phyloP scores from a whole-genome alignment of 2,888 invertebrate species.

The Rhingia rostrata region DNA sequence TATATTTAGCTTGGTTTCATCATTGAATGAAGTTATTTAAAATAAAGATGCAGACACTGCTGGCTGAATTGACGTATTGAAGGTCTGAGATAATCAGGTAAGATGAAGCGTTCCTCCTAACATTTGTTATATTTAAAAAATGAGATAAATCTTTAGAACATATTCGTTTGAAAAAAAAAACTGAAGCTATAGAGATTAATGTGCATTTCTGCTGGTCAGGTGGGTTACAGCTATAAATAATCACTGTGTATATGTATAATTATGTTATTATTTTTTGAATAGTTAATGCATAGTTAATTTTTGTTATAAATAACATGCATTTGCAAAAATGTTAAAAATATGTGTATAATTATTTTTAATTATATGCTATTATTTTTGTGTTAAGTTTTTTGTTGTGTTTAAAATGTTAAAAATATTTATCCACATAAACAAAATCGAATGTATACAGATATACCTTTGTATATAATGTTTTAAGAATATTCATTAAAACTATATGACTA shows the following conservation, averaged over 20 bases:
- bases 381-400: too few species aligned
- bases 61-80: conserved; percentile 47
- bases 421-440: too few species aligned
- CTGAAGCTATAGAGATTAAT: conserved; percentile 36
- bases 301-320: not conserved
- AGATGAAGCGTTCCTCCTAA: conserved; percentile 27
- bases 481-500: too few species aligned
- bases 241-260: not conserved
- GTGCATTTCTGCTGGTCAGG: conserved; percentile 49
- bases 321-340: too few species aligned
- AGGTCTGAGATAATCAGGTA: conserved; percentile 46
- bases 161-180: conserved; percentile 17
- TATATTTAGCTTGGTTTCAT: conserved; percentile 31
- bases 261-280: conserved; percentile 22
- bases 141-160: conserved; percentile 36
- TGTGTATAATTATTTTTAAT: too few species aligned
- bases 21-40: conserved; percentile 40
- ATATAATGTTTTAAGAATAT: too few species aligned
- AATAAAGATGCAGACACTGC: conserved; percentile 28
- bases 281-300: conserved; percentile 8
- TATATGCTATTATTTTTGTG: too few species aligned
- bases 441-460: too few species aligned
- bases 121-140: conserved; percentile 41
- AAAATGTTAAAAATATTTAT: too few species aligned
- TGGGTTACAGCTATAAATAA: conserved; percentile 51